Conservation (phyloP, 2,888 invertebrate genomes). For the Nysson spinosus region DNA sequence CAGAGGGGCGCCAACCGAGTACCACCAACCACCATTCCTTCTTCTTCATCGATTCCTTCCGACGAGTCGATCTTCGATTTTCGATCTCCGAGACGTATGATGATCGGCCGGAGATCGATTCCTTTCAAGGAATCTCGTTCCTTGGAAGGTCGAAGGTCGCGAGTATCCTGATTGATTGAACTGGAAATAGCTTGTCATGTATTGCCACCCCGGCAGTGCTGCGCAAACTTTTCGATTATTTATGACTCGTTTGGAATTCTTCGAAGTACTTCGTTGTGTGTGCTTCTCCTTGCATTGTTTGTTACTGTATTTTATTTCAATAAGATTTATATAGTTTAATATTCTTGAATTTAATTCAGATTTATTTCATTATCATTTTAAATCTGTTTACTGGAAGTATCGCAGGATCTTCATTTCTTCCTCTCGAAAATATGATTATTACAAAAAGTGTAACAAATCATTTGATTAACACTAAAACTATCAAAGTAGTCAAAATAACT, state of each 20-base stretch:
- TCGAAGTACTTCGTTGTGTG: no score
- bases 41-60: conserved; percentile 1
- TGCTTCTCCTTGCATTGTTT: no score
- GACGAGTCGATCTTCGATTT: conserved; percentile 25
- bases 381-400: no score
- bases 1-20: neutral
- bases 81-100: conserved; percentile 1
- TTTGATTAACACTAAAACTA: no score
- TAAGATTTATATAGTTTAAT: no score
- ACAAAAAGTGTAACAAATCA: no score
- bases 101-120: conserved; percentile 18
- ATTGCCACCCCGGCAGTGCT: conserved; percentile 26
- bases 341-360: no score
- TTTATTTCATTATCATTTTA: no score
- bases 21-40: neutral
- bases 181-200: conserved; percentile 43
- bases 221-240: conserved; percentile 6
- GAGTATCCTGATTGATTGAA: conserved; percentile 46
- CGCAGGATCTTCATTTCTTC: no score
- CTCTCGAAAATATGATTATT: no score
- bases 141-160: conserved; percentile 41
- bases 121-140: conserved; percentile 23
- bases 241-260: neutral
- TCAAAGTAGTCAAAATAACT: no score
- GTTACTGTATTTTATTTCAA: no score